Evolutionary conservation across 2,797 vertebrate genomes (phyloP).

Genomic region (Tapera naevia): DNA sequence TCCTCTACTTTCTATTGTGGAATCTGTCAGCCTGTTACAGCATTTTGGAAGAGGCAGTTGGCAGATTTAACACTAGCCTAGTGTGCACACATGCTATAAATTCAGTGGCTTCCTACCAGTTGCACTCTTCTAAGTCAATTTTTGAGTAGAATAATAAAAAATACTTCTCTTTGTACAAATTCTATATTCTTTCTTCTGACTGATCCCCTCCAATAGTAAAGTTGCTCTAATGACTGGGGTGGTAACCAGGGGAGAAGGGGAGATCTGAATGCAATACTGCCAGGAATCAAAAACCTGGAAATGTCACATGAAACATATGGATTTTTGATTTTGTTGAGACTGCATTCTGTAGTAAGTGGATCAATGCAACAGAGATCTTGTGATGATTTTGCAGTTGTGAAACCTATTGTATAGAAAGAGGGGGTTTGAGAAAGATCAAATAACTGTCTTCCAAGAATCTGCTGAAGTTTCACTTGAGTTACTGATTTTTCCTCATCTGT

Average conservation of each 20-base stretch:
- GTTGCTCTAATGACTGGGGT: not conserved
- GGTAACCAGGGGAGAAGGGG: not conserved
- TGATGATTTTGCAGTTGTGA: not conserved
- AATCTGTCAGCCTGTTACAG: not conserved
- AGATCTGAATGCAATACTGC: not conserved
- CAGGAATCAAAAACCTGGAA: not conserved
- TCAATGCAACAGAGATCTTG: not conserved
- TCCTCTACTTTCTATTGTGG: not conserved
- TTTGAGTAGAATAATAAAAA: not conserved
- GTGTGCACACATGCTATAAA: not conserved
- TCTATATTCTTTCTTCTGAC: not conserved
- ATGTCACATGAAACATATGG: not conserved
- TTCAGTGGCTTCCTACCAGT: not conserved
- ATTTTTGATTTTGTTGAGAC: not conserved
- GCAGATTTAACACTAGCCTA: not conserved
- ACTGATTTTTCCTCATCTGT: not conserved
- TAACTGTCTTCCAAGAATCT: not conserved
- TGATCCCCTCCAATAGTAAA: not conserved
- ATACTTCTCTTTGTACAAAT: not conserved
- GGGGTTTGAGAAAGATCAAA: not conserved
- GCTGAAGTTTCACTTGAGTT: not conserved
- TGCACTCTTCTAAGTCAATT: not conserved
- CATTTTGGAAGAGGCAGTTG: not conserved
- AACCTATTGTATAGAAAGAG: not conserved
- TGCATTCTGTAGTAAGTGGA: not conserved